phyloP scores from a whole-genome alignment of 1,140 invertebrate species.

The Caenorhabditis brenneri region DNA sequence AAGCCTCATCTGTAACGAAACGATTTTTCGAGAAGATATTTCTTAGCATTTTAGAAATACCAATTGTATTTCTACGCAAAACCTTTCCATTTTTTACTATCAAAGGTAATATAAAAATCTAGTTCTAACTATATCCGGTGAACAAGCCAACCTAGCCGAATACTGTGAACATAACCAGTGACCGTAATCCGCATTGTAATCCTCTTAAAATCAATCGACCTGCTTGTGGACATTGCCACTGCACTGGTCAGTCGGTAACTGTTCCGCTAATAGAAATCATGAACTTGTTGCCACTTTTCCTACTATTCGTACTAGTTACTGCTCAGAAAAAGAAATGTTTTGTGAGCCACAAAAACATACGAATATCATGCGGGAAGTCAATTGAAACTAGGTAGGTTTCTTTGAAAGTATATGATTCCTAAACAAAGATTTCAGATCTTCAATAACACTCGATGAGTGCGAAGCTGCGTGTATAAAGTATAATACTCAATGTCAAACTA shows the following conservation, averaged over 20 bases:
- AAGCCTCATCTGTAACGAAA: no score
- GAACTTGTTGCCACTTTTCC: slow-evolving; percentile 12
- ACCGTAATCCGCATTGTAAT: slow-evolving; percentile 39
- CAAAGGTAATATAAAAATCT: background rate
- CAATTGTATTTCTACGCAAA: background rate
- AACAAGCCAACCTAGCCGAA: slow-evolving; percentile 18
- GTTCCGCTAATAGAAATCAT: slow-evolving; percentile 27
- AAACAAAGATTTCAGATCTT: background rate
- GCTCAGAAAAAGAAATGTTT: slow-evolving; percentile 19
- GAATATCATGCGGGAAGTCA: slow-evolving; percentile 24
- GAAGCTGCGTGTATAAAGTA: background rate
- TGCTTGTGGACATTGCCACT: background rate
- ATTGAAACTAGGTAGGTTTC: background rate
- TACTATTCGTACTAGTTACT: background rate
- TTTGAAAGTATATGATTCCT: background rate
- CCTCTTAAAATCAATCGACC: slow-evolving; percentile 31
- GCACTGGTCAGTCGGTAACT: slow-evolving; percentile 24
- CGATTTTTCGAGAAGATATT: no score
- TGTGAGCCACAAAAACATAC: slow-evolving; percentile 33
- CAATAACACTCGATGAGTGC: background rate
- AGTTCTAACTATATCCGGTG: slow-evolving; percentile 11
- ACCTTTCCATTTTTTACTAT: background rate
- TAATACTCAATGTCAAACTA: slow-evolving; percentile 4
- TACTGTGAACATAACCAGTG: background rate
- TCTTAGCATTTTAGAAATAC: no score